Conservation (phyloP, 1,140 invertebrate species). For the Caenorhabditis remanei region DNA sequence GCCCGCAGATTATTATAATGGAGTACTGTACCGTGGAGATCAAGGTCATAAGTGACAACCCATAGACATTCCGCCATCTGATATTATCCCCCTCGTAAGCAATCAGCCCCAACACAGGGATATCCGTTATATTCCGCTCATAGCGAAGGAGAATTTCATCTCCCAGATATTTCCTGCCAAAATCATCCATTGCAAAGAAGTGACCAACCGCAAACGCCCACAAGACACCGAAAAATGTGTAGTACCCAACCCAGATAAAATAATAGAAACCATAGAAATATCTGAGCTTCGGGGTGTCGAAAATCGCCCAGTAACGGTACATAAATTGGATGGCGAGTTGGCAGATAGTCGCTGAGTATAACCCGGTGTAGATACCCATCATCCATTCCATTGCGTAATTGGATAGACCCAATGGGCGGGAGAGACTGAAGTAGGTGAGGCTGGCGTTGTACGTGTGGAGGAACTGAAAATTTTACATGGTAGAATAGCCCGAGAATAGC, state of each 20-base stretch:
- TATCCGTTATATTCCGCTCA: constrained; percentile 7
- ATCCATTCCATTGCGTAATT: constrained; percentile 26
- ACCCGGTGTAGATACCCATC: neutral
- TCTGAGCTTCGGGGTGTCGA: neutral
- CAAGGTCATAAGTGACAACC: neutral
- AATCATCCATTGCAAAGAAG: constrained; percentile 6
- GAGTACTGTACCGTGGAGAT: constrained; percentile 27
- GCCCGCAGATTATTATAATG: neutral
- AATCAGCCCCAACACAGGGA: neutral
- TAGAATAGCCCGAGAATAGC: neutral
- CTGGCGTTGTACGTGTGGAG: neutral
- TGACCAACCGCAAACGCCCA: constrained; percentile 19
- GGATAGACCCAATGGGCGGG: neutral
- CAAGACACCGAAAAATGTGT: constrained; percentile 9
- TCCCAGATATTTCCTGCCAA: neutral
- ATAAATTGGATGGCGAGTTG: constrained; percentile 9
- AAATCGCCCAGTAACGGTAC: constrained; percentile 7
- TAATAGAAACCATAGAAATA: neutral
- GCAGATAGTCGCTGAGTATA: neutral
- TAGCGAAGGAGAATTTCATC: neutral
- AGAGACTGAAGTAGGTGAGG: neutral
- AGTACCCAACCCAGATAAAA: constrained; percentile 10
- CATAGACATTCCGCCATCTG: neutral
- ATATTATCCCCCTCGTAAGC: neutral
- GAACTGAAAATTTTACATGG: neutral